Conservation (phyloP, 1,140 invertebrate genomes). For the Listronotus oregonensis region DNA sequence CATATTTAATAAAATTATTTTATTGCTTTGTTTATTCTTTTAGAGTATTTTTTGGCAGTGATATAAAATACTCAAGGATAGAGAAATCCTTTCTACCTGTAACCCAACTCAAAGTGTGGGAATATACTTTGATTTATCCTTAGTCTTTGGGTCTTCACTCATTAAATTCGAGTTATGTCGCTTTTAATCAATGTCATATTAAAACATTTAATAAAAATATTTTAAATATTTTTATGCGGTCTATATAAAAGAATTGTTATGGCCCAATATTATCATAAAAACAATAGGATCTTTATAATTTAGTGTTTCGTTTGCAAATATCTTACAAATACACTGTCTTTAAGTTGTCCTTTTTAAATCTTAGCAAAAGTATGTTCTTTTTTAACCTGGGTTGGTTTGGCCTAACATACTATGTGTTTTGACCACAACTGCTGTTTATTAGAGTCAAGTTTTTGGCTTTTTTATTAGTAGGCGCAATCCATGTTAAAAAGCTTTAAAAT, state of each 20-base stretch:
- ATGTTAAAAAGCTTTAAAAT: too few species aligned
- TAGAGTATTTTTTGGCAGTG: neutral
- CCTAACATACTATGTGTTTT: too few species aligned
- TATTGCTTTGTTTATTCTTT: too few species aligned
- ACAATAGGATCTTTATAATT: constrained; percentile 45
- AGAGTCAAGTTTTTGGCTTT: too few species aligned
- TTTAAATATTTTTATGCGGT: constrained; percentile 38
- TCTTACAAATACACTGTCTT: neutral
- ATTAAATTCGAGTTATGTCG: constrained; percentile 44
- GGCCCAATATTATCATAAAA: constrained; percentile 47
- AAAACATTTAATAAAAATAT: constrained; percentile 47
- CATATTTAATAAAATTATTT: too few species aligned
- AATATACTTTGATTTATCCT: constrained; percentile 44
- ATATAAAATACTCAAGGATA: neutral
- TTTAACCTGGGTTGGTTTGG: too few species aligned
- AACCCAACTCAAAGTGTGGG: constrained; percentile 31
- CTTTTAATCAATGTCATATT: constrained; percentile 48
- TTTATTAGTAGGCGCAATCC: too few species aligned
- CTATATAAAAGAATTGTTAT: constrained; percentile 31
- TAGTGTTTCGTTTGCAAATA: constrained; percentile 21
- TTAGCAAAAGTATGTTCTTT: too few species aligned
- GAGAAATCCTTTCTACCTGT: constrained; percentile 18
- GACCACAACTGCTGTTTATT: too few species aligned
- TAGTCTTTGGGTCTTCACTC: constrained; percentile 36
- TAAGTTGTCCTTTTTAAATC: too few species aligned